Evolutionary conservation across 1,140 invertebrate species (phyloP).

Genomic region (Calephelis virginiensis): DNA sequence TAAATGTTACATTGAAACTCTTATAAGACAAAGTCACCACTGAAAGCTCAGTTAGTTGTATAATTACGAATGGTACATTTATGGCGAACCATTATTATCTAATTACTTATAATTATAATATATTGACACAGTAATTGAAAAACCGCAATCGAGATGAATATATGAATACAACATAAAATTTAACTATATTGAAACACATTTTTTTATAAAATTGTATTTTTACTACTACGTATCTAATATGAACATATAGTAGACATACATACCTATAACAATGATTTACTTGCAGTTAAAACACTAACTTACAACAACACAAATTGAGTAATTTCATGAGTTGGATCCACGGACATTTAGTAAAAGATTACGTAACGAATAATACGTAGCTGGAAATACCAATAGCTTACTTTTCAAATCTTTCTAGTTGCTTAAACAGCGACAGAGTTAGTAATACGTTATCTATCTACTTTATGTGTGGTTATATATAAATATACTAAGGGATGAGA

Average conservation of each 20-base stretch:
- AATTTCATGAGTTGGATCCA: conserved; percentile 14
- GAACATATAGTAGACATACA: conserved; percentile 57
- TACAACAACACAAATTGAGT: conserved; percentile 36
- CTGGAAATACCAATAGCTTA: too few species aligned
- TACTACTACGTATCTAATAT: conserved; percentile 55
- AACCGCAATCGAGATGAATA: conserved; percentile 47
- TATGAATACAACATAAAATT: conserved; percentile 44
- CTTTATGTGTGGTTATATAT: conserved; percentile 18
- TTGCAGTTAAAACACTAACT: conserved; percentile 51
- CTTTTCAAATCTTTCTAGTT: too few species aligned
- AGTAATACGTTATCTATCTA: conserved; percentile 4
- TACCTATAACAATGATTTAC: conserved; percentile 57
- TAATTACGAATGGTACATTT: conserved; percentile 48
- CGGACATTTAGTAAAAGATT: conserved; percentile 9
- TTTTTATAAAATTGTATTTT: conserved; percentile 37
- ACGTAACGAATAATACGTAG: conserved; percentile 7
- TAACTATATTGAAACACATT: conserved; percentile 44
- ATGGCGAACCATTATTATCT: conserved; percentile 61
- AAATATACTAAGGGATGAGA: conserved; percentile 32
- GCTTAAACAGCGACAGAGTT: neutral
- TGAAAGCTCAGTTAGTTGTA: conserved; percentile 60
- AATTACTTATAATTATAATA: conserved; percentile 58
- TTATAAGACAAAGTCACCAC: conserved; percentile 55
- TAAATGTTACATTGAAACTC: conserved; percentile 68
- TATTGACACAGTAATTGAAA: conserved; percentile 73